Evolutionary conservation across 2,888 invertebrate species (phyloP).

Genomic region (Scaptomyza polygonia): DNA sequence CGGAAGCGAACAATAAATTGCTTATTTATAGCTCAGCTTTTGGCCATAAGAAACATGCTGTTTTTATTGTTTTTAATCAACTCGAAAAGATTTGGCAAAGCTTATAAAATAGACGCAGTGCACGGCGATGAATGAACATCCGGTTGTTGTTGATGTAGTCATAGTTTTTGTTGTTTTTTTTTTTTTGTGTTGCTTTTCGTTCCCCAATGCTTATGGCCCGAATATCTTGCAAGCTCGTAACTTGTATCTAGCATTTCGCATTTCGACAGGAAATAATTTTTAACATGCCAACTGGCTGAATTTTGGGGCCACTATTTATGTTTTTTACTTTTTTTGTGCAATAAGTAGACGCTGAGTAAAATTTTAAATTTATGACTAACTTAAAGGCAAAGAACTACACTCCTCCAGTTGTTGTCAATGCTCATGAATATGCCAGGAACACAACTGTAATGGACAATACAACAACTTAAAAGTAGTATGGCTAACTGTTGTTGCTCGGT

Average conservation of each 20-base stretch:
- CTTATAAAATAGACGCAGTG: constrained; percentile 74
- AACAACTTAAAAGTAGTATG: constrained; percentile 26
- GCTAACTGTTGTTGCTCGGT: constrained; percentile 16
- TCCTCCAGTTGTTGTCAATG: neutral
- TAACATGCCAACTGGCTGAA: constrained; percentile 34
- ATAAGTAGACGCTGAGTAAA: constrained; percentile 24
- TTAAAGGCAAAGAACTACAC: constrained; percentile 19
- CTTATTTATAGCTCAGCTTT: constrained; percentile 82
- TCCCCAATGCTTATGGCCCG: constrained; percentile 26
- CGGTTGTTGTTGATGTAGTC: constrained; percentile 41
- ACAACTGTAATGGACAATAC: constrained; percentile 10
- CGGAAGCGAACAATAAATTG: constrained; percentile 82
- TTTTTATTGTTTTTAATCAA: constrained; percentile 82
- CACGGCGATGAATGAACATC: constrained; percentile 66
- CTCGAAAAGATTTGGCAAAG: constrained; percentile 78
- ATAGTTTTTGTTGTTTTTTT: constrained; percentile 35
- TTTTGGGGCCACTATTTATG: constrained; percentile 14
- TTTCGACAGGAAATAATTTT: constrained; percentile 72
- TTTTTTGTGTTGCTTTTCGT: constrained; percentile 11
- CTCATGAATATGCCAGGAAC: constrained; percentile 38
- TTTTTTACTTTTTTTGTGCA: constrained; percentile 12
- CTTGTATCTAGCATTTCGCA: constrained; percentile 21
- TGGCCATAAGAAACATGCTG: constrained; percentile 79
- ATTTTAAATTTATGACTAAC: constrained; percentile 58
- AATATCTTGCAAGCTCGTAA: constrained; percentile 8